These are phyloP conservation scores for Prionace glauca DNA, from an alignment of 2,797 vertebrate species.

Conservation along the genomic window DNA sequence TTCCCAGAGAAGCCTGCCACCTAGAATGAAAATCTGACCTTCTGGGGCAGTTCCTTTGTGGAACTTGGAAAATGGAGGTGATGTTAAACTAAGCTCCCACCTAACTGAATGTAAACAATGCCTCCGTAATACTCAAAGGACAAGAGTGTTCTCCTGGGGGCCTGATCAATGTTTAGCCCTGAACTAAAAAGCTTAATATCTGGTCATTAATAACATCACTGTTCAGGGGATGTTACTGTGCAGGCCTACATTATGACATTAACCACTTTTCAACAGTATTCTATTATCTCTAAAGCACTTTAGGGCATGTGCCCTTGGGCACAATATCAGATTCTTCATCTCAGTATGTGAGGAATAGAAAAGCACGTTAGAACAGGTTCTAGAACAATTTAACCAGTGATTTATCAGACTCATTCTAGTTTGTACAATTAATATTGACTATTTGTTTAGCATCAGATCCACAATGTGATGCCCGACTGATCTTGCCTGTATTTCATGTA, in stretches of 20 bases:
- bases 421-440: background rate
- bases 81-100: background rate
- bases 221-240: background rate
- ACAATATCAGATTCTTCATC: background rate
- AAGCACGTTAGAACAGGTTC: background rate
- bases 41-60: too few species aligned
- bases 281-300: background rate
- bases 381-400: background rate
- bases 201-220: background rate
- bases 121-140: background rate
- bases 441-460: background rate
- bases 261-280: background rate
- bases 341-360: too few species aligned
- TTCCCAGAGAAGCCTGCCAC: too few species aligned
- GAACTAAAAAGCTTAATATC: background rate
- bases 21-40: too few species aligned
- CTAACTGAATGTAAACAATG: background rate
- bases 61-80: too few species aligned
- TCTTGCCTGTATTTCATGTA: background rate
- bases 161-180: background rate
- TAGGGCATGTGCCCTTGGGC: background rate
- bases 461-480: background rate
- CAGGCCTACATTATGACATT: background rate
- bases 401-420: background rate
- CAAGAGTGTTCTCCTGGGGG: background rate